Percentiles rank a stretch among this genome's conserved stretches.
These are phyloP conservation scores for Heteromormyrus szaboi DNA, from an alignment of 2,797 vertebrate genomes.

Conservation along the genomic window DNA sequence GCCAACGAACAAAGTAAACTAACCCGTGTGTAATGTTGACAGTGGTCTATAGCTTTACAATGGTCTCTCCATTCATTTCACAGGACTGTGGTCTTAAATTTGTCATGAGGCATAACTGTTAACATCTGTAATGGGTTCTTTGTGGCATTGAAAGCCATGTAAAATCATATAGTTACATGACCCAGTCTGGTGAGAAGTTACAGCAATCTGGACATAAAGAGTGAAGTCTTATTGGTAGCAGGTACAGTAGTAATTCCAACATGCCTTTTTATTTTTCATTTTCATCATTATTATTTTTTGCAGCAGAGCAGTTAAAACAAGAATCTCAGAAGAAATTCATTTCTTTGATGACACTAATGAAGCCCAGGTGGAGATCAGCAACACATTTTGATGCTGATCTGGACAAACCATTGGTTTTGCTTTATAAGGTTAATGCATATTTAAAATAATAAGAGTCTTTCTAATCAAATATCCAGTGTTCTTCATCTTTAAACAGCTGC, in stretches of 20 bases:
- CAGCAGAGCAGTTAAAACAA: neutral
- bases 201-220: neutral
- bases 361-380: neutral
- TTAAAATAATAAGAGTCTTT: neutral
- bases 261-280: neutral
- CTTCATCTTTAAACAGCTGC: neutral
- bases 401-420: neutral
- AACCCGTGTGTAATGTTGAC: neutral
- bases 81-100: neutral
- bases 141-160: neutral
- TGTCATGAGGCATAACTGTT: neutral
- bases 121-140: neutral
- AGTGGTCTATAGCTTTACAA: neutral
- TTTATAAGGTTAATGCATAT: neutral
- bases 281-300: neutral
- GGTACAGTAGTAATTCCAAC: neutral
- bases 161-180: neutral
- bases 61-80: neutral
- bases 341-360: neutral
- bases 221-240: neutral
- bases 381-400: neutral
- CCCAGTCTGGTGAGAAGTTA: neutral
- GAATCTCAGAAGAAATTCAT: neutral
- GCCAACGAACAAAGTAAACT: neutral
- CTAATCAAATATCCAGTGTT: neutral